Evolutionary conservation across 2,797 vertebrate genomes (phyloP), one percentile per base, ranked within the genome.

Genomic region (Odontamblyopus rebecca): DNA sequence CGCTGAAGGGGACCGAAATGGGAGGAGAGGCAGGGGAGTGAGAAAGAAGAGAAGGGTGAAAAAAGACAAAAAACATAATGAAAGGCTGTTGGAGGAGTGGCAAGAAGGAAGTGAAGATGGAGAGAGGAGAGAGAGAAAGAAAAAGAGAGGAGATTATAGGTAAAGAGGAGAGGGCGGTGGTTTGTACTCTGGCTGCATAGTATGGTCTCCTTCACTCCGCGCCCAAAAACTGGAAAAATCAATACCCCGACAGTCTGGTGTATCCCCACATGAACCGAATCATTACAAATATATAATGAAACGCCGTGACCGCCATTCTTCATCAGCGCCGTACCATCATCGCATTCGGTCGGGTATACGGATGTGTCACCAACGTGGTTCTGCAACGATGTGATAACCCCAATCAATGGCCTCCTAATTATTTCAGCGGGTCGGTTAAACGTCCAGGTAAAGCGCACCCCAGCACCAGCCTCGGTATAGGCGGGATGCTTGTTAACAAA

Each of bases 1-100:
- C 91, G 90, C 92, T 89, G 91, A 92, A 92, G 90, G 91, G 90
- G 90, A 91, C 88, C 90, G 85, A 91, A 88, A 85, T 84, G 85
- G 89, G 85, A 90, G 89, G 86, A 79, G 79, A 86, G 67, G 80
- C 64, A 81, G 72, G 77, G 75, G 73, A 82, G 74, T 72, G 51
- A 79, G 66, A 23, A 19, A 75, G 68, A 74, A 71, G 73, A 70
- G 68, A 68, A 60, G 72, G 8, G 67, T 32, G 35, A 59, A 41
- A 66, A 44, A 65, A 66, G 70, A 74, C 59, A 53, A 59, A 32
- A 68, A 44, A 69, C 0, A 16, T 76, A 85, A 87, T 83, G 80
- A 85, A 86, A 88, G 79, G 71, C 79, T 86, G 83, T 78, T 81
- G 78, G 78, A 86, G 80, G 85, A 86, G 85, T 87, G 86, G 82